These are phyloP conservation scores for Pterobdella sp. DNA, from an alignment of 2,888 invertebrate genomes.

Conservation along the genomic window DNA sequence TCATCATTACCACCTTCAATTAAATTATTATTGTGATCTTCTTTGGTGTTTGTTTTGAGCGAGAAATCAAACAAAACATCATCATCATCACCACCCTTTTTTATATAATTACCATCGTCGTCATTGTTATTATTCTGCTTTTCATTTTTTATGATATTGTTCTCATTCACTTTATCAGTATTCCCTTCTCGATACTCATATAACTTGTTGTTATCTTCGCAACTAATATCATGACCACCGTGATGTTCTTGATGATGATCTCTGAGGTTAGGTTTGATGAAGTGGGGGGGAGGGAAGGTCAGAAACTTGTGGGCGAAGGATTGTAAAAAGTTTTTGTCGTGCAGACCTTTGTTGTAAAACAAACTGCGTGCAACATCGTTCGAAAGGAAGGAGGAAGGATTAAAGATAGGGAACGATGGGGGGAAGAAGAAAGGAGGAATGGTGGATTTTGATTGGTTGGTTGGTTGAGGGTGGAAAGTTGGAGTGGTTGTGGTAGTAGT, in stretches of 20 bases:
- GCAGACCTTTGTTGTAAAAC: background rate
- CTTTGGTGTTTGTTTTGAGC: background rate
- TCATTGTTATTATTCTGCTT: too few relatives aligned
- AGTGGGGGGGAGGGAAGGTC: background rate
- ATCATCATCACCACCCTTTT: background rate
- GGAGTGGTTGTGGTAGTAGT: background rate
- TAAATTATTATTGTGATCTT: background rate
- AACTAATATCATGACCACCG: too few relatives aligned
- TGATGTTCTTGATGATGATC: too few relatives aligned
- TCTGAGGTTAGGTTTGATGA: background rate
- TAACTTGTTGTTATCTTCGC: too few relatives aligned
- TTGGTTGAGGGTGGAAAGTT: background rate
- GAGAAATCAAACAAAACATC: background rate
- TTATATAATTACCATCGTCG: background rate
- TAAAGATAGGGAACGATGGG: background rate
- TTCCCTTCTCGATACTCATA: background rate
- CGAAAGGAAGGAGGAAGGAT: background rate
- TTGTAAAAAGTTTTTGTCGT: background rate
- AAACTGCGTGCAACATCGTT: background rate
- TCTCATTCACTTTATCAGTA: background rate
- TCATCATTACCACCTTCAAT: background rate
- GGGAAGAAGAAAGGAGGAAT: constrained; percentile 10
- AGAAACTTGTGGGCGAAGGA: background rate
- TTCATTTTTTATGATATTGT: background rate
- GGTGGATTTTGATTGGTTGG: background rate